Evolutionary conservation across 2,113 vertebrate genomes (phyloP), one percentile per base, ranked within the genome.

Genomic region (Catharus fuscescens): DNA sequence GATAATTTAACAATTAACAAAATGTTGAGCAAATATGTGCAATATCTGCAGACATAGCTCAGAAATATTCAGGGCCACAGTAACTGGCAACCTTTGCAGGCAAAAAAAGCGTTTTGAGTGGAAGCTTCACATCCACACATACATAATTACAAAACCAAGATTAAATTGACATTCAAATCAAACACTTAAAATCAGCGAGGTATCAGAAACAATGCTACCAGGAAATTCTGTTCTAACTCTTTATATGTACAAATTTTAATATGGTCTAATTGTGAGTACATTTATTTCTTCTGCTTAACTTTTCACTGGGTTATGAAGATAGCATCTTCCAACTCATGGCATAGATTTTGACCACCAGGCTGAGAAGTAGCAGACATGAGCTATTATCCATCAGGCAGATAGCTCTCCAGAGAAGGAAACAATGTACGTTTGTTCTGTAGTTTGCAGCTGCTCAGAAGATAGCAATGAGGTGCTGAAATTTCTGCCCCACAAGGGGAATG

Each of bases 401-500:
- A 20, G 12, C 12, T 93, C 57, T 91, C 83, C 4, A 26, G 73
- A 95, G 91, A 42, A 81, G 31, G 47, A 78, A 86, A 93, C 67
- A 90, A 94, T 45, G 47, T 52, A 18, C 81, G 6, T 83, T 92
- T 95, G 74, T 85, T 87, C 54, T 73, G 62, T 53, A 47, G 24
- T 62, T 96, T 86, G 60, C 76, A 93, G 85, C 85, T 94, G 88
- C 64, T 92, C n/a, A 67, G 83, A 84, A 94, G 92, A 89, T 32
- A 84, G 61, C 76, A 64, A 59, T 26, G 67, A 94, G 83, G 77
- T 91, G 82, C 64, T 93, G 90, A 95, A 96, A 96, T 94, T 93
- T 94, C 92, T 95, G 31, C 60, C 80, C 40, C 82, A 52, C 25
- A 19, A 93, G 72, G 52, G 79, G 60, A 94, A 71, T 38, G 80